Conservation (phyloP, 2,113 vertebrate genomes). For the Megaleporinus macrocephalus region DNA sequence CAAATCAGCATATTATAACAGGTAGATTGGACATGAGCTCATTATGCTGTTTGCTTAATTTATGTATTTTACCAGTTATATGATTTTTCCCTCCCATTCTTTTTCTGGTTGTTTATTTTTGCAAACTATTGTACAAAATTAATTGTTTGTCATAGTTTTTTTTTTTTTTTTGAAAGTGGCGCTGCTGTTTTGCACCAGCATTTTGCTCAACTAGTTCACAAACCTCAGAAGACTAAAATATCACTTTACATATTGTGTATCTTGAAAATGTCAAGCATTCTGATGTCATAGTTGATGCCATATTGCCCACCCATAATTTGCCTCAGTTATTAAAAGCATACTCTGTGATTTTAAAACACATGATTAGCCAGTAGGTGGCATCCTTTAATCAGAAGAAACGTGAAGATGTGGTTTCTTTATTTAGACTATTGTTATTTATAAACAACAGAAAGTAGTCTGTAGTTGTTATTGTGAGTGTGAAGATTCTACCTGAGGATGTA, state of each 20-base stretch:
- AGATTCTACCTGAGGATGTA: not conserved
- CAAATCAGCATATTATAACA: too few relatives aligned
- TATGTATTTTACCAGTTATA: not conserved
- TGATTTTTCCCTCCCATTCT: too few relatives aligned
- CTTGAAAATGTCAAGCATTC: not conserved
- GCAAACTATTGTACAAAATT: not conserved
- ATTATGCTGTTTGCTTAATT: not conserved
- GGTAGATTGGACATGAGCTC: too few relatives aligned
- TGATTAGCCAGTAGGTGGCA: not conserved
- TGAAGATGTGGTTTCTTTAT: not conserved
- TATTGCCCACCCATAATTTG: not conserved
- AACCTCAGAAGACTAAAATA: not conserved
- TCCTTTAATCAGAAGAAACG: not conserved
- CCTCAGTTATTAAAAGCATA: not conserved
- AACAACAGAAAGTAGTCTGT: too few relatives aligned
- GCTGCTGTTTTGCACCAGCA: not conserved
- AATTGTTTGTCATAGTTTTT: not conserved
- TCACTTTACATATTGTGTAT: not conserved
- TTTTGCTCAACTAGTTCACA: not conserved
- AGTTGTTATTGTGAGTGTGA: too few relatives aligned
- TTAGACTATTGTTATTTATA: not conserved
- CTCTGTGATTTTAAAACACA: conserved; percentile 12
- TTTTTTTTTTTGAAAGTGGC: not conserved
- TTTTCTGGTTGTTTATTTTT: not conserved
- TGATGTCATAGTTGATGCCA: not conserved